A percentile compares a stretch with the other conserved stretches of the same genome.
Conservation (phyloP, 2,888 invertebrate genomes). For the Tetramorium bicarinatum region DNA sequence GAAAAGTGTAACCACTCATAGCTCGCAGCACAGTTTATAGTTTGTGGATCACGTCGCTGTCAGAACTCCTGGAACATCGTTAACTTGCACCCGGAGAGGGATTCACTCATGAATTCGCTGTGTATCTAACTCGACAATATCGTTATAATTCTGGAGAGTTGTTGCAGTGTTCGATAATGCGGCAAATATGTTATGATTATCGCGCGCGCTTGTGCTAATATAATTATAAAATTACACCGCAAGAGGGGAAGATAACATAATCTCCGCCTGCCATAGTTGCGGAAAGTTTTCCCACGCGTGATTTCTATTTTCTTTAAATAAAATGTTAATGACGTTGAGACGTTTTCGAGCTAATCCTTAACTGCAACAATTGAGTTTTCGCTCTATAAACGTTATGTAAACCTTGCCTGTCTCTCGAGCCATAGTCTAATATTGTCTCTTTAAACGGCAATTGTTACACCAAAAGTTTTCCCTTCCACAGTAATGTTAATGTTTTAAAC, state of each 20-base stretch:
- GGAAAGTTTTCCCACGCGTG: background rate
- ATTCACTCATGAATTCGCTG: slow-evolving; percentile 32
- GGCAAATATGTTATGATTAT: slow-evolving; percentile 33
- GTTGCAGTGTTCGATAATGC: slow-evolving; percentile 20
- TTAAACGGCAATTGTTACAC: slow-evolving; percentile 3
- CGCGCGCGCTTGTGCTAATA: background rate
- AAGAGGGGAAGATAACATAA: background rate
- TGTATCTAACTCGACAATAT: slow-evolving; percentile 32
- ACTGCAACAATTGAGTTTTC: background rate
- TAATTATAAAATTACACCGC: slow-evolving; percentile 18
- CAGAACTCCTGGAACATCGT: slow-evolving; percentile 52
- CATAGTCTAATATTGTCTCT: slow-evolving; percentile 17
- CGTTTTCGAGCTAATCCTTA: background rate
- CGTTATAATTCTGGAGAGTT: slow-evolving; percentile 33
- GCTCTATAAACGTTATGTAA: background rate
- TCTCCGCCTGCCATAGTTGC: background rate
- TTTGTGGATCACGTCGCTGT: slow-evolving; percentile 34
- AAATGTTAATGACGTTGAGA: background rate
- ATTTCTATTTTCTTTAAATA: background rate
- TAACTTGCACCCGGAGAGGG: slow-evolving; percentile 11
- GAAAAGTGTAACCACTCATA: slow-evolving; percentile 35
- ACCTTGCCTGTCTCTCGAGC: background rate
- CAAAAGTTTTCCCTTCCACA: slow-evolving; percentile 10
- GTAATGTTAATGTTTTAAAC: slow-evolving; percentile 12
- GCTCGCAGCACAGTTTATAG: slow-evolving; percentile 33